Percentiles rank a stretch among this genome's conserved stretches.
Conservation (phyloP, 1,140 invertebrate species). For the Hypothenemus hampei region DNA sequence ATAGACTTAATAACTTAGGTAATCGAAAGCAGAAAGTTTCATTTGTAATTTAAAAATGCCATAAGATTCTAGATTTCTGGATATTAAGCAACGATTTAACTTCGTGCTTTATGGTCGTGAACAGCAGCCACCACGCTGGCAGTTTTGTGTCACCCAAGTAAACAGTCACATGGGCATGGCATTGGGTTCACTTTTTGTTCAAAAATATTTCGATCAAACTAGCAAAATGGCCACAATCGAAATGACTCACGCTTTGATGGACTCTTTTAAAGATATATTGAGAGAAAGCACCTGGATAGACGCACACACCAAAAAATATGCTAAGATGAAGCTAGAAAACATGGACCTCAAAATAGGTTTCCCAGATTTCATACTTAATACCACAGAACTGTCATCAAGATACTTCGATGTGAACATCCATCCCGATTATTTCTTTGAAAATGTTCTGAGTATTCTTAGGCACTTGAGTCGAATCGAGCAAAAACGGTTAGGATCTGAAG, state of each 20-base stretch:
- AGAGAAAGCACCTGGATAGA: conserved; percentile 78
- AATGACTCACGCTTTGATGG: conserved; percentile 80
- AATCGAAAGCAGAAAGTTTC: too few relatives aligned
- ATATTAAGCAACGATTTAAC: conserved; percentile 65
- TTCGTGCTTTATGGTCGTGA: conserved; percentile 68
- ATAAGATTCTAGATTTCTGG: conserved; percentile 58
- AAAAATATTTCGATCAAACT: conserved; percentile 77
- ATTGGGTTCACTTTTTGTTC: conserved; percentile 79
- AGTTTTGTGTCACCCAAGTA: conserved; percentile 74
- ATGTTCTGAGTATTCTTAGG: conserved; percentile 71
- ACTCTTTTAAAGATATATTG: conserved; percentile 68
- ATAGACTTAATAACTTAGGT: conserved; percentile 80
- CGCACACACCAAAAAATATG: conserved; percentile 63
- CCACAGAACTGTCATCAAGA: conserved; percentile 38
- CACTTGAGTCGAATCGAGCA: conserved; percentile 68
- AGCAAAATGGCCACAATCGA: conserved; percentile 75
- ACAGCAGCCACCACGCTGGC: conserved; percentile 72
- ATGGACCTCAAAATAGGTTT: conserved; percentile 87
- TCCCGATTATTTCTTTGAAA: conserved; percentile 81
- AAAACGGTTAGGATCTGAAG: conserved; percentile 58
- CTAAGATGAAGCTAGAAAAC: conserved; percentile 72
- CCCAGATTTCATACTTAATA: conserved; percentile 77
- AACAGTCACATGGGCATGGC: conserved; percentile 83
- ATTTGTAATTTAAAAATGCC: too few relatives aligned
- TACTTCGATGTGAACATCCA: conserved; percentile 72